phyloP scores from a whole-genome alignment of 2,113 vertebrate genomes.

The Cyanistes caeruleus region DNA sequence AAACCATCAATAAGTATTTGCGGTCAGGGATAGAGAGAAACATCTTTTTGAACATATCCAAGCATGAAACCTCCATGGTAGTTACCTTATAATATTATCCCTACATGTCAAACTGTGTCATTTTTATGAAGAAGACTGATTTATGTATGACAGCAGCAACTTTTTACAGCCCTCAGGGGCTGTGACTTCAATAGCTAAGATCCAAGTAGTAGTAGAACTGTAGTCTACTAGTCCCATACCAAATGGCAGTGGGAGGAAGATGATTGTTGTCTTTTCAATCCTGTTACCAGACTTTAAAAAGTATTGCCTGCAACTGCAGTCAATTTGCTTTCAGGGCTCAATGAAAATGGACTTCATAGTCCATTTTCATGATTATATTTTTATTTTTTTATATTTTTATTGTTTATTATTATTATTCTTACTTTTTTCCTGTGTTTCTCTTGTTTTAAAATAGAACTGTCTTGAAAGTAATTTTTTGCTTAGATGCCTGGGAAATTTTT shows the following conservation, averaged over 20 bases:
- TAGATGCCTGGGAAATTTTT: not conserved
- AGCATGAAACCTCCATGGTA: conserved; percentile 54
- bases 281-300: conserved; percentile 1
- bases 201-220: not conserved
- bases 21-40: conserved; percentile 61
- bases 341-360: not conserved
- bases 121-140: conserved; percentile 55
- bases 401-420: not conserved
- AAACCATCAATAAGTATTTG: conserved; percentile 60
- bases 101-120: conserved; percentile 18
- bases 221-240: not conserved
- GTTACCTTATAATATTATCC: conserved; percentile 41
- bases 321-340: not conserved
- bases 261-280: not conserved
- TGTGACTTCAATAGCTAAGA: conserved; percentile 37
- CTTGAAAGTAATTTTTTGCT: not conserved
- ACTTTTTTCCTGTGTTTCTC: not conserved
- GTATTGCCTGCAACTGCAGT: not conserved
- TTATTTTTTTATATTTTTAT: not conserved
- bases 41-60: conserved; percentile 56
- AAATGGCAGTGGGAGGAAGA: conserved; percentile 35
- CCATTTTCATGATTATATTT: not conserved
- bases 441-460: conserved; percentile 7
- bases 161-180: conserved; percentile 27
- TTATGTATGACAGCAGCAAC: conserved; percentile 37